Conservation (phyloP, 2,888 invertebrate species). For the Calameuta idolon region DNA sequence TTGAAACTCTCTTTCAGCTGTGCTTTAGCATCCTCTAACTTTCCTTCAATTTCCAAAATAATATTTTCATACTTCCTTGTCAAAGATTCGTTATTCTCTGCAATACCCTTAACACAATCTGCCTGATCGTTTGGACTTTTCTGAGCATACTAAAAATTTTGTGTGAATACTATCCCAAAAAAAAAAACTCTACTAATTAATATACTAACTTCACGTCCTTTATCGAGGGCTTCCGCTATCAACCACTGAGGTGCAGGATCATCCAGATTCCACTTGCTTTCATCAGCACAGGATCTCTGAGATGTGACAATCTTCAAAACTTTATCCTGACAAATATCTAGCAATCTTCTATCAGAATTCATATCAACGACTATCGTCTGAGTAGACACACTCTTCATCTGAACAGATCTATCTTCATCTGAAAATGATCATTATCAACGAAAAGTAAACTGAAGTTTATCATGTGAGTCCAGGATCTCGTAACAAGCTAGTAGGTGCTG, state of each 20-base stretch:
- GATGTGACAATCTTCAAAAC: no score
- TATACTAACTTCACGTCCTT: slow-evolving; percentile 13
- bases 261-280: slow-evolving; percentile 18
- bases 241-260: slow-evolving; percentile 45
- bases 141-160: neutral
- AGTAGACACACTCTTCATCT: no score
- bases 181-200: neutral
- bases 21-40: slow-evolving; percentile 27
- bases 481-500: no score
- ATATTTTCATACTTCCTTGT: slow-evolving; percentile 32
- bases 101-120: neutral
- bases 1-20: slow-evolving; percentile 34
- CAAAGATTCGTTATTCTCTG: slow-evolving; percentile 13
- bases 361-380: no score
- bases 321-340: no score
- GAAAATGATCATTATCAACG: no score
- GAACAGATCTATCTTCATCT: no score
- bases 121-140: slow-evolving; percentile 7
- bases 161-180: neutral
- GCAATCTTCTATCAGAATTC: no score
- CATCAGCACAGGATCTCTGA: no score
- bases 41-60: slow-evolving; percentile 36
- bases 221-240: slow-evolving; percentile 42
- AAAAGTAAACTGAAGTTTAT: no score
- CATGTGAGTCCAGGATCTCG: no score